A percentile compares a stretch with the other conserved stretches of the same genome.
Conservation (phyloP, 2,797 vertebrate genomes). For the Tokudaia tokunoshimensis region DNA sequence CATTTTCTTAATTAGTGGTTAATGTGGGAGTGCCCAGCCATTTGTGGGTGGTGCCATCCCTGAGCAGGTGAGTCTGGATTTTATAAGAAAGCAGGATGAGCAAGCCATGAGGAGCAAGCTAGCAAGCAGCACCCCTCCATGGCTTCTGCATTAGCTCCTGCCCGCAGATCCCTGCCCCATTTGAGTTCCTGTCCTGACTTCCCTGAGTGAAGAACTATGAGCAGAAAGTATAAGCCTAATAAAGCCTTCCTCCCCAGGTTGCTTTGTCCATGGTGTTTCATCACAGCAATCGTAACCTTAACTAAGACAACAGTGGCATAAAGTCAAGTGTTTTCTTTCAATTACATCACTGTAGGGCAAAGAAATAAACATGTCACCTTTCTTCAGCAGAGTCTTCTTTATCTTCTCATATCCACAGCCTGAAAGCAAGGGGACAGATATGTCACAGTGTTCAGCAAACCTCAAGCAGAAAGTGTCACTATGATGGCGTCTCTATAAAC, state of each 20-base stretch:
- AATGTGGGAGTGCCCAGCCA: too few species aligned
- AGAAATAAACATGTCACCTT: constrained; percentile 73
- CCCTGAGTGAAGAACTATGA: neutral
- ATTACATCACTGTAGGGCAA: constrained; percentile 55
- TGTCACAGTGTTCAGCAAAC: neutral
- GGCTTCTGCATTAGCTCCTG: neutral
- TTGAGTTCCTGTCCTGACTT: neutral
- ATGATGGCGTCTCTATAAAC: constrained; percentile 51
- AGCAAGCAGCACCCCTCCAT: neutral
- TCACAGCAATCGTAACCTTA: neutral
- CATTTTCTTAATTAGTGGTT: neutral
- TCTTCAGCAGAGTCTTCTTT: constrained; percentile 57
- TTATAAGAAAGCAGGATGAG: neutral
- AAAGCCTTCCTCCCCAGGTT: neutral
- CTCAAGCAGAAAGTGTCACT: constrained; percentile 41
- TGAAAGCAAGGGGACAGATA: constrained; percentile 46
- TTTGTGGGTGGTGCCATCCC: too few species aligned
- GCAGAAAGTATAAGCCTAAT: neutral
- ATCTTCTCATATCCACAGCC: neutral
- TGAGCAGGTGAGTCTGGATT: neutral
- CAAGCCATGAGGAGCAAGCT: neutral
- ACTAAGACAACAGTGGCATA: too few species aligned
- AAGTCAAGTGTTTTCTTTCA: constrained; percentile 23
- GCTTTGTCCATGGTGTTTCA: neutral
- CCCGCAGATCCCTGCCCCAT: neutral